Evolutionary conservation across 2,797 vertebrate species (phyloP).

Genomic region (Diplodus puntazzo): DNA sequence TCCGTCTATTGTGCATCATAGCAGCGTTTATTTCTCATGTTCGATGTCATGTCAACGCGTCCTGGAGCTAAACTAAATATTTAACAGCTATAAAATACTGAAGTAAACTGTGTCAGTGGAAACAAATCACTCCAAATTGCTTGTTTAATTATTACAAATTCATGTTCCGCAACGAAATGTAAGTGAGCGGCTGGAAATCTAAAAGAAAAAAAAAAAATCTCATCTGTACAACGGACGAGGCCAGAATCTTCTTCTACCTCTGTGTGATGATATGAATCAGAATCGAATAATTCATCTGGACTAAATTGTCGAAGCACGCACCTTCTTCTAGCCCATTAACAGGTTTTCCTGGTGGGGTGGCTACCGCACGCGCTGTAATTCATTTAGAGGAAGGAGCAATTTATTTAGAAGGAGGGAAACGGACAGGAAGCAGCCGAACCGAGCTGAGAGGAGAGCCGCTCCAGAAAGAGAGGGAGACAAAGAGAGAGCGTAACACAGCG

Average conservation of each 20-base stretch:
- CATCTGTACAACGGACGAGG: background rate
- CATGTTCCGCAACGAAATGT: constrained; percentile 6
- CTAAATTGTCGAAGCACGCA: background rate
- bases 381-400: constrained; percentile 13
- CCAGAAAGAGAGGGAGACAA: constrained; percentile 21
- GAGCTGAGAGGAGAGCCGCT: background rate
- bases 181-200: background rate
- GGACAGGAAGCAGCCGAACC: constrained; percentile 58
- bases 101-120: constrained; percentile 5
- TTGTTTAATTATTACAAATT: constrained; percentile 32
- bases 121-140: constrained; percentile 19
- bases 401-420: constrained; percentile 30
- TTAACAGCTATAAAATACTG: background rate
- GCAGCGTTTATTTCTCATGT: constrained; percentile 11
- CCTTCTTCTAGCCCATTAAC: constrained; percentile 13
- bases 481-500: background rate
- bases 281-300: constrained; percentile 19
- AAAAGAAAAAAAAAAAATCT: background rate
- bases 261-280: background rate
- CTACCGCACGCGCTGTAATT: constrained; percentile 20
- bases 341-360: constrained; percentile 15
- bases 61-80: constrained; percentile 30
- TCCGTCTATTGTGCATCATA: background rate
- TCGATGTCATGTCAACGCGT: constrained; percentile 6
- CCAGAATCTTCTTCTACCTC: background rate